These are phyloP conservation scores for Sphaeridia pumilis DNA, from an alignment of 2,888 invertebrate genomes.

Conservation along the genomic window DNA sequence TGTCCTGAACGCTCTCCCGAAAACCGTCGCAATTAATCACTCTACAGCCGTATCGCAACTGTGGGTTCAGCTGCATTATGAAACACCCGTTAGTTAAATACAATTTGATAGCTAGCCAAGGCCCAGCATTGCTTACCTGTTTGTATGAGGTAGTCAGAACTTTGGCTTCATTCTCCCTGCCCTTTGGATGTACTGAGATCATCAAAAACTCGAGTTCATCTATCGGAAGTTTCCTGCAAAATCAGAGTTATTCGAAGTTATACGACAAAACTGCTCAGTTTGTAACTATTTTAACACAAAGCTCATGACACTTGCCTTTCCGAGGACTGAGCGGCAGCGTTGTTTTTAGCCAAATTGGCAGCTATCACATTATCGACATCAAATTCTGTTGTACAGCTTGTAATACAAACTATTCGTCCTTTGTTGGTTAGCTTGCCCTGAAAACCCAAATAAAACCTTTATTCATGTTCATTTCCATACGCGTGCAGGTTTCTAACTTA, in stretches of 20 bases:
- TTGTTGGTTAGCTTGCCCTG: constrained; percentile 44
- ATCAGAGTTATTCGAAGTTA: no score
- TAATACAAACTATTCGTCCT: constrained; percentile 81
- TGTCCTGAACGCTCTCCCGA: constrained; percentile 1
- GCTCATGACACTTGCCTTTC: no score
- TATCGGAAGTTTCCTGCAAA: constrained; percentile 53
- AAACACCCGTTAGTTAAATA: neutral
- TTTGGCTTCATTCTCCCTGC: constrained; percentile 52
- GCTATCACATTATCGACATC: constrained; percentile 80
- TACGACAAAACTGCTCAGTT: no score
- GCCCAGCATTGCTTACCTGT: no score
- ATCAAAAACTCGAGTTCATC: constrained; percentile 82
- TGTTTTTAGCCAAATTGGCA: constrained; percentile 68
- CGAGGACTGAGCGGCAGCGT: constrained; percentile 49
- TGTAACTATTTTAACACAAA: no score
- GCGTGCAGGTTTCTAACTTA: no score
- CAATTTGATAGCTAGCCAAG: no score
- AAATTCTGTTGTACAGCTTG: constrained; percentile 73
- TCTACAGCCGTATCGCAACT: neutral
- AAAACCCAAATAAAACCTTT: no score
- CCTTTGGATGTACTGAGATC: constrained; percentile 75
- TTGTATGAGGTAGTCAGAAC: constrained; percentile 60
- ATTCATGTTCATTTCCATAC: no score
- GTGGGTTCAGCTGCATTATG: neutral
- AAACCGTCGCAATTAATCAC: neutral